Base-by-base conservation (phyloP, 2,797 vertebrate genomes). In the Chanos chanos region DNA sequence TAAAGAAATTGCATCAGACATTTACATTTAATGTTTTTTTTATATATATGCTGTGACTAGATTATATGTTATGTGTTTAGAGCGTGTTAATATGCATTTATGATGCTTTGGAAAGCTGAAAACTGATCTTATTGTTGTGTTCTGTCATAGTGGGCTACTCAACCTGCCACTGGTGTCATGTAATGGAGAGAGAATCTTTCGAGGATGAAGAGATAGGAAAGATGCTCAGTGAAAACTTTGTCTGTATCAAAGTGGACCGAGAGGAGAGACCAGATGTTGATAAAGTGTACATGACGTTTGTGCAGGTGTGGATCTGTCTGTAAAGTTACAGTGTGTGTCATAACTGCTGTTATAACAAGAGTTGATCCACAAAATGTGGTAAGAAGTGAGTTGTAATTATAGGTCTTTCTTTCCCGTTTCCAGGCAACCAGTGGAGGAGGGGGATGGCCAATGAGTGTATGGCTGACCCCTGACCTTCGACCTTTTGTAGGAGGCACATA, bases 391-490 rank as follows among this genome's bases (percentile, higher is more conserved):
- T n/a, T n/a, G n/a, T n/a, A n/a, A n/a, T n/a, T n/a, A n/a, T n/a
- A 19, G 4, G 27, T 44, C 15, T 19, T 9, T 15, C 34, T 5
- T 3, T 44, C 9, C 44, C 6, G 50, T 51, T 28, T 49, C 53
- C 74, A 98, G 95, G 93, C 92, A 31, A 96, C 93, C 55, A 92
- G 89, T 16, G 94, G 93, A 13, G 91, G 94, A 50, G 95, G 96
- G 30, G 95, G 96, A 31, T 98, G 96, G 95, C 95, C 94, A 4
- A 97, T 98, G 96, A 98, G 85, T 1, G 94, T 98, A 24, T 98
- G 96, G 94, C 73, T 98, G 77, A 98, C 95, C 15, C 94, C 96
- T 54, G 89, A 89, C 19, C 92, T 97, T 4, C 87, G 79, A 75
- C 95, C 96, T 24, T 94, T 97, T 61, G 89, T 87, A 10, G 95